phyloP scores from a whole-genome alignment of 1,140 invertebrate species.

The Drosophila asahinai region DNA sequence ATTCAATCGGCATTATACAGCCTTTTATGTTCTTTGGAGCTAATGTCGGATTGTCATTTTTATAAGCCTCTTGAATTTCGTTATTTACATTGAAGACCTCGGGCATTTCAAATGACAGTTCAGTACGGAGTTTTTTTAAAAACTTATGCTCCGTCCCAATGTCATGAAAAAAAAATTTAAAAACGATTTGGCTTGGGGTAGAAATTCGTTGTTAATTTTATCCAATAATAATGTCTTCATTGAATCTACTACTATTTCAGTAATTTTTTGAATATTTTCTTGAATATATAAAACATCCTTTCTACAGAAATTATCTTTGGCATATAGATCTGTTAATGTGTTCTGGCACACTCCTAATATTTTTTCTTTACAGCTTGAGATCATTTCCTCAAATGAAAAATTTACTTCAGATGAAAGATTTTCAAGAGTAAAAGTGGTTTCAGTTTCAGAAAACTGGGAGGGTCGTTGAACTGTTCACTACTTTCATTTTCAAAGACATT shows the following conservation, averaged over 20 bases:
- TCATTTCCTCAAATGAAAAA: background rate
- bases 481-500: too few relatives aligned
- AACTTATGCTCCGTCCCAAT: background rate
- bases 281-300: background rate
- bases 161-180: background rate
- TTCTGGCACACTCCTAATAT: background rate
- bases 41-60: background rate
- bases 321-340: background rate
- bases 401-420: background rate
- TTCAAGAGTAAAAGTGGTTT: background rate
- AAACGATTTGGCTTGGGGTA: background rate
- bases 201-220: background rate
- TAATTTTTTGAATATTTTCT: conserved; percentile 1
- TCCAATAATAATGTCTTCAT: background rate
- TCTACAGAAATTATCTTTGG: background rate
- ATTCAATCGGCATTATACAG: background rate
- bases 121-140: background rate
- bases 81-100: background rate
- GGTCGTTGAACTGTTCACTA: too few relatives aligned
- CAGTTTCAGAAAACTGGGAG: too few relatives aligned
- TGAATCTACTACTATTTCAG: background rate
- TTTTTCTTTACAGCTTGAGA: background rate
- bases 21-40: background rate
- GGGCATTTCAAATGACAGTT: background rate
- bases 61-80: background rate